These are phyloP conservation scores for Calameuta filiformis DNA, from an alignment of 2,888 invertebrate genomes.

Conservation along the genomic window DNA sequence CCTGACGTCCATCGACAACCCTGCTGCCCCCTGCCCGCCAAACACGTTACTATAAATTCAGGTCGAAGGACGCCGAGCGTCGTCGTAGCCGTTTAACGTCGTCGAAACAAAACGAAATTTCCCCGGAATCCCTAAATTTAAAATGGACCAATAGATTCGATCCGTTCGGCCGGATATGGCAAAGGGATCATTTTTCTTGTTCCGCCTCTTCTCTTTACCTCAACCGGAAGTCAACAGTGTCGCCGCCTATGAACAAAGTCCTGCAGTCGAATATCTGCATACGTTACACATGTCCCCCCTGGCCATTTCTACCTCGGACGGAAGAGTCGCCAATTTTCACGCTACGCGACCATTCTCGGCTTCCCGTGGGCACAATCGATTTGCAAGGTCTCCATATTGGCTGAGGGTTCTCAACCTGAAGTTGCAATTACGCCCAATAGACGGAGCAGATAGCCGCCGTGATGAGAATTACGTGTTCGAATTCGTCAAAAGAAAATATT, in stretches of 20 bases:
- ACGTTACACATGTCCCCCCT: not conserved
- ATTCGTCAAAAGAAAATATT: not conserved
- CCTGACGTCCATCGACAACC: not conserved
- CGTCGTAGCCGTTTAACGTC: not conserved
- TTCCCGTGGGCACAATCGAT: not conserved
- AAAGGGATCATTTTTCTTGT: not conserved
- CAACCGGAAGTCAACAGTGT: not conserved
- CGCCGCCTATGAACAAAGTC: not conserved
- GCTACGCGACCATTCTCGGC: not conserved
- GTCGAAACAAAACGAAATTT: not conserved
- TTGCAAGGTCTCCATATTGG: not conserved
- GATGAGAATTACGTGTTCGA: not conserved
- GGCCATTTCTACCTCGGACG: not conserved
- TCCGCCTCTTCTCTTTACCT: not conserved
- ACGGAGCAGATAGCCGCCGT: not conserved
- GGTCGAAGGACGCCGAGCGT: not conserved
- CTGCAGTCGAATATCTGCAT: not conserved
- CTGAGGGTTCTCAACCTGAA: not conserved
- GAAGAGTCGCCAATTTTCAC: not conserved
- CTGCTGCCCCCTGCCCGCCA: not conserved
- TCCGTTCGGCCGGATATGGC: too few species aligned
- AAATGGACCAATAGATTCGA: not conserved
- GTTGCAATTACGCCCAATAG: not conserved
- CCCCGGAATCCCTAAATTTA: not conserved
- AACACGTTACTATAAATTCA: not conserved